A percentile compares a stretch with the other conserved stretches of the same genome.
These are phyloP conservation scores for Ypsolopha scabrella DNA, from an alignment of 2,888 invertebrate genomes.

Conservation along the genomic window DNA sequence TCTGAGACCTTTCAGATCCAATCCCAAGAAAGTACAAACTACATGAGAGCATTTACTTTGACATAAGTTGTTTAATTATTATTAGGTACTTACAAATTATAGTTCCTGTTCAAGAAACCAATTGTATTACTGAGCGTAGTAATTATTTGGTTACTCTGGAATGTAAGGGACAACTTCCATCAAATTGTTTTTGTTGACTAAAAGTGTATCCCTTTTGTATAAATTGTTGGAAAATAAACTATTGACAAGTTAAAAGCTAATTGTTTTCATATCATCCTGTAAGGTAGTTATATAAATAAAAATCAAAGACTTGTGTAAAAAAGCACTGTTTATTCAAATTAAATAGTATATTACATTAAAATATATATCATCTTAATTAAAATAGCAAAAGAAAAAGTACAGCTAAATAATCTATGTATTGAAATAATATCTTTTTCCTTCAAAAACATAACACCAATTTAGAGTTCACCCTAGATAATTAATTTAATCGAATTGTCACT, in stretches of 20 bases:
- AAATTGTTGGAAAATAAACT: conserved; percentile 29
- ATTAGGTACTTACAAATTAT: background rate
- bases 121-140: conserved; percentile 26
- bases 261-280: conserved; percentile 1
- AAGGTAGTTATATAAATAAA: conserved; percentile 13
- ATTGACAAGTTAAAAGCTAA: background rate
- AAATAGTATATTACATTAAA: conserved; percentile 62
- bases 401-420: conserved; percentile 55
- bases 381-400: conserved; percentile 64
- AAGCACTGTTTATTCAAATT: conserved; percentile 70
- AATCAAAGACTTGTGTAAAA: conserved; percentile 32
- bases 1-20: conserved; percentile 29
- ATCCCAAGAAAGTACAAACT: conserved; percentile 40
- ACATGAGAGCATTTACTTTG: conserved; percentile 42
- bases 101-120: conserved; percentile 14
- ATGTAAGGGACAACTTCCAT: conserved; percentile 5
- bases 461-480: conserved; percentile 40
- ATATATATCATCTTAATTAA: conserved; percentile 64
- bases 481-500: conserved; percentile 34
- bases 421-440: conserved; percentile 52
- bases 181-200: background rate
- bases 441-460: conserved; percentile 45
- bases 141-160: conserved; percentile 32
- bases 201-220: conserved; percentile 25
- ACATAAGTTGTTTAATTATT: conserved; percentile 4